Percentiles rank a stretch among this genome's conserved stretches.
Evolutionary conservation across 2,888 invertebrate genomes (phyloP).

Genomic region (Selenia dentaria): DNA sequence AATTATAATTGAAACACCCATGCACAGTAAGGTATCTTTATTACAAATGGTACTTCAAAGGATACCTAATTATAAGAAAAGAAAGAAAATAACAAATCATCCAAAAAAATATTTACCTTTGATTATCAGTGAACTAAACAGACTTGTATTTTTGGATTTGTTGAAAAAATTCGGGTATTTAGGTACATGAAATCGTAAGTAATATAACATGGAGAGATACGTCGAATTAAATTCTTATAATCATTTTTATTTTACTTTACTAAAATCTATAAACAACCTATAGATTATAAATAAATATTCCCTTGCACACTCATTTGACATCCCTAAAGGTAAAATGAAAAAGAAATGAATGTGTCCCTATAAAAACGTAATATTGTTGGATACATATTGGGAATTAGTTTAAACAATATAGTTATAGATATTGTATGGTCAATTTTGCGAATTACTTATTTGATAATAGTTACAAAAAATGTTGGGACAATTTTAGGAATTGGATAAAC

Average conservation of each 20-base stretch:
- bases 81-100: slow-evolving; percentile 63
- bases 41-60: slow-evolving; percentile 64
- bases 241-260: not conserved
- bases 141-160: not conserved
- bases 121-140: not conserved
- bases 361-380: not conserved
- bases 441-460: no score
- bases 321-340: not conserved
- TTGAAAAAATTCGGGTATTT: slow-evolving; percentile 21
- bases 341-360: slow-evolving; percentile 4
- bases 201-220: not conserved
- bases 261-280: not conserved
- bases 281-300: slow-evolving; percentile 4
- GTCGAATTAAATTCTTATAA: not conserved
- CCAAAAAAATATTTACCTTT: slow-evolving; percentile 47
- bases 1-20: slow-evolving; percentile 49
- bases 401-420: not conserved
- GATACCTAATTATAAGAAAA: slow-evolving; percentile 64
- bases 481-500: no score
- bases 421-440: no score
- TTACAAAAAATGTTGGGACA: no score
- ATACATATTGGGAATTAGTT: not conserved
- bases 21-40: slow-evolving; percentile 69
- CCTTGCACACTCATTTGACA: not conserved
- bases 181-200: slow-evolving; percentile 21